Base-by-base conservation (phyloP, 2,888 invertebrate species). In the Temnothorax rugatulus region DNA sequence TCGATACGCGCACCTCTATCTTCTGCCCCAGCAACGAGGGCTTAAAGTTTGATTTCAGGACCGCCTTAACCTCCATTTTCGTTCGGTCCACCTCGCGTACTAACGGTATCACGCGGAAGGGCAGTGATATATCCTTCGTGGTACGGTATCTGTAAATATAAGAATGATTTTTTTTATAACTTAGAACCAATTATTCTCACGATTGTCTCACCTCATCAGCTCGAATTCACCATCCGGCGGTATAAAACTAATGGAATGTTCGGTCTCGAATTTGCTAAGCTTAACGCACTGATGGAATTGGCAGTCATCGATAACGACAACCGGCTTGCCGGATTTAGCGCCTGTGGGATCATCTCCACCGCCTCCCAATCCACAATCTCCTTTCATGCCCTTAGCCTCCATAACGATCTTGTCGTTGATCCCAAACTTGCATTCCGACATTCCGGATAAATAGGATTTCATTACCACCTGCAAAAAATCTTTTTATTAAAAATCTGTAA, bases 261-360 rank as follows among this genome's bases (percentile, higher is more conserved):
- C 99, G 0, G 99, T 99, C 96, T 99, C 99, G 95, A 99, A 99
- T 96, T 99, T 99, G 95, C 99, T 99, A 84, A 99, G 96, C 95
- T 99, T 99, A 73, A 99, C 99, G 95, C 99, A 99, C 95, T 99
- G 99, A 95, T 99, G 99, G 95, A 99, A 99, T 96, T 99, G 99
- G 93, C 99, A 99, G 95, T 99, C 99, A 94, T 99, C 99, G 91
- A 99, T 99, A 34, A 99, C 99, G n/a, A 99, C 99, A 57, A 99
- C 98, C 0, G 99, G 99, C 95, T 99, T 99, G 75, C 98, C 98
- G n/a, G 98, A 97, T 87, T 98, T 97, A 25, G 98, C 97, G 95
- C 98, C 96, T 61, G 96, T 95, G 93, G 97, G 97, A 92, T 95
- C 96, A 13, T 95, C 94, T 84, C 97, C 97, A 0, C 97, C 96